Conservation (phyloP, 35 echinoderm and acorn worm genomes). For the Anneissia japonica region DNA sequence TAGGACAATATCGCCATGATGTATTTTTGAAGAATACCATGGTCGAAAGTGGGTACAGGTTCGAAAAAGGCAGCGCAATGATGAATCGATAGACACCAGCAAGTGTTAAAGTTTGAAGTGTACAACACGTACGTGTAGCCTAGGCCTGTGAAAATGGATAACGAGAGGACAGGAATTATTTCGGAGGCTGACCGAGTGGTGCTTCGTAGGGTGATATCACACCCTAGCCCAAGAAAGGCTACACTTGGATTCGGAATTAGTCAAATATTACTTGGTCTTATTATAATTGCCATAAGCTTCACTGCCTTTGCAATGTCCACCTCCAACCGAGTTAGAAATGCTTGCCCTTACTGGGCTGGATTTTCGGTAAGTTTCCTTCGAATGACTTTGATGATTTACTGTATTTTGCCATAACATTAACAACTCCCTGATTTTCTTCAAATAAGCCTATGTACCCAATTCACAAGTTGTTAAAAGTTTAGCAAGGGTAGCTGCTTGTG, state of each 20-base stretch:
- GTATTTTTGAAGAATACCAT: neutral
- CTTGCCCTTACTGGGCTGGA: conserved; percentile 83
- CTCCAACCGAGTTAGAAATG: conserved; percentile 71
- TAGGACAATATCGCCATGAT: neutral
- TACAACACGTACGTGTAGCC: neutral
- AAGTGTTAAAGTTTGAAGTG: neutral
- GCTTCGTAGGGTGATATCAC: conserved; percentile 10
- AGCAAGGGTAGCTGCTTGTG: no score
- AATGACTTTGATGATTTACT: neutral
- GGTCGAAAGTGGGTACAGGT: neutral
- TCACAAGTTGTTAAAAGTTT: no score
- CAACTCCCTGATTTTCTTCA: no score
- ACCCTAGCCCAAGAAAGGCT: conserved; percentile 25
- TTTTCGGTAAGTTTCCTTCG: conserved; percentile 65
- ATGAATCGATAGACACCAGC: neutral
- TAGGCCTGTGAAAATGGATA: neutral
- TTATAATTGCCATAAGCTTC: conserved; percentile 65
- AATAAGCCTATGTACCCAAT: no score
- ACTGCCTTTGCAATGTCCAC: conserved; percentile 73
- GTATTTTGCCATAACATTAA: no score
- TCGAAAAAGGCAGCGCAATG: neutral
- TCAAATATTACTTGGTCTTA: conserved; percentile 59
- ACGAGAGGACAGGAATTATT: neutral
- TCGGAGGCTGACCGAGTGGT: conserved; percentile 32
- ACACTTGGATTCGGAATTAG: conserved; percentile 65